These are phyloP conservation scores for Branchipolynoe longqiensis DNA, from an alignment of 2,888 invertebrate genomes.

Conservation along the genomic window DNA sequence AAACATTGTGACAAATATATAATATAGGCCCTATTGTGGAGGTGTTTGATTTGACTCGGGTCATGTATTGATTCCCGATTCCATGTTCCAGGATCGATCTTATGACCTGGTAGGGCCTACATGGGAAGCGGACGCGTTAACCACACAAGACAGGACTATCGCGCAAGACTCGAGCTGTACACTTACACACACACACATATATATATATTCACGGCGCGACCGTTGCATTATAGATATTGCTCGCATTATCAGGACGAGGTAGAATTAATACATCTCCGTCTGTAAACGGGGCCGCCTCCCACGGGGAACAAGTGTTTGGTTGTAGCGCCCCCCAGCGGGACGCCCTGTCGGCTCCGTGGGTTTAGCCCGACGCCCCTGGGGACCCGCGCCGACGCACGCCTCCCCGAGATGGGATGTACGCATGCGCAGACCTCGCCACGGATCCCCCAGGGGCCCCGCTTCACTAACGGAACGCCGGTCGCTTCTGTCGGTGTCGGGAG, in stretches of 20 bases:
- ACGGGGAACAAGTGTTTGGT: slow-evolving; percentile 51
- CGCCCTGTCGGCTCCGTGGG: neutral
- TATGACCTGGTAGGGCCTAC: too few species aligned
- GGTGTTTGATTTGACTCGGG: too few species aligned
- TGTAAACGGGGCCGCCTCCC: slow-evolving; percentile 34
- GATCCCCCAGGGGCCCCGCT: neutral
- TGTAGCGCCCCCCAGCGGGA: slow-evolving; percentile 5
- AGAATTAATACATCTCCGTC: slow-evolving; percentile 45
- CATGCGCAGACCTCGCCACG: neutral
- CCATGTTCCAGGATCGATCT: too few species aligned
- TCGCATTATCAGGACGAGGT: slow-evolving; percentile 4
- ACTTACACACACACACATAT: neutral
- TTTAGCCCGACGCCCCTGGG: slow-evolving; percentile 25
- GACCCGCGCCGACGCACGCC: neutral
- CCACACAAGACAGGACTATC: too few species aligned
- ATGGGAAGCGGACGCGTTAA: too few species aligned
- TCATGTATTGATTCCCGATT: too few species aligned
- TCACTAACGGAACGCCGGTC: too few species aligned
- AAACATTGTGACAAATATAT: too few species aligned
- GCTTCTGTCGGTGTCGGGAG: too few species aligned
- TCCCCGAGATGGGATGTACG: slow-evolving; percentile 24
- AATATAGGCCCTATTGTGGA: too few species aligned
- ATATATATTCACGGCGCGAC: neutral
- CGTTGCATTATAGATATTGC: slow-evolving; percentile 43
- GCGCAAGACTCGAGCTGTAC: too few species aligned